phyloP scores from a whole-genome alignment of 2,113 vertebrate species.

The Dicerorhinus sumatrensis region DNA sequence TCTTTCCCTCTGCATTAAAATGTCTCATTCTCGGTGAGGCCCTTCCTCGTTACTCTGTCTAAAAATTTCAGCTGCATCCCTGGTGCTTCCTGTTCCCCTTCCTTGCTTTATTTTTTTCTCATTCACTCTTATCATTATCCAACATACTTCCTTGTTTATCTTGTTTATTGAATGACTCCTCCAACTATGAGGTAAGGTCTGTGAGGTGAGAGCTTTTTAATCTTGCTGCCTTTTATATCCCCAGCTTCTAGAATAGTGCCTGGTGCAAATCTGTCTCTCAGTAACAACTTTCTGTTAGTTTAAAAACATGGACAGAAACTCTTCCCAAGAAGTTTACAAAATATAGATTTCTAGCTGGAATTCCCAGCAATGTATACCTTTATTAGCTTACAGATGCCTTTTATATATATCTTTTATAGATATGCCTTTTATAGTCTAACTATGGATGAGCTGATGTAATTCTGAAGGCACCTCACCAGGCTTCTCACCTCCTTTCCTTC shows the following conservation, averaged over 20 bases:
- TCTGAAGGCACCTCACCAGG: not conserved
- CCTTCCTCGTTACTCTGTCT: not conserved
- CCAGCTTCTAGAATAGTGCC: not conserved
- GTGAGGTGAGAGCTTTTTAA: not conserved
- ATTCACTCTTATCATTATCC: not conserved
- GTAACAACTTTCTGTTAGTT: not conserved
- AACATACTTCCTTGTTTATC: not conserved
- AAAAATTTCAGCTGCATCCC: not conserved
- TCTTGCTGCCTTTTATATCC: not conserved
- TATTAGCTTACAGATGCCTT: not conserved
- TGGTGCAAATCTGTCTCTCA: not conserved
- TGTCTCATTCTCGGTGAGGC: not conserved
- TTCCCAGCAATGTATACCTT: not conserved
- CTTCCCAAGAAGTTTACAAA: not conserved
- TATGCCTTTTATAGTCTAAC: not conserved
- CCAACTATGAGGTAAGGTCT: not conserved
- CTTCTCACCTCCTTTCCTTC: not conserved
- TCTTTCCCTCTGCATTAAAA: not conserved
- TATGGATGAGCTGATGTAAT: not conserved
- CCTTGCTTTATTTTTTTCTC: not conserved
- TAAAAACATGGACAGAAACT: not conserved
- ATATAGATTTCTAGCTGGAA: not conserved
- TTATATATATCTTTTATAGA: not conserved
- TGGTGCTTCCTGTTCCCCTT: not conserved
- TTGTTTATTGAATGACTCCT: not conserved